phyloP scores from a whole-genome alignment of 2,888 invertebrate species.

The Linyphia triangularis region DNA sequence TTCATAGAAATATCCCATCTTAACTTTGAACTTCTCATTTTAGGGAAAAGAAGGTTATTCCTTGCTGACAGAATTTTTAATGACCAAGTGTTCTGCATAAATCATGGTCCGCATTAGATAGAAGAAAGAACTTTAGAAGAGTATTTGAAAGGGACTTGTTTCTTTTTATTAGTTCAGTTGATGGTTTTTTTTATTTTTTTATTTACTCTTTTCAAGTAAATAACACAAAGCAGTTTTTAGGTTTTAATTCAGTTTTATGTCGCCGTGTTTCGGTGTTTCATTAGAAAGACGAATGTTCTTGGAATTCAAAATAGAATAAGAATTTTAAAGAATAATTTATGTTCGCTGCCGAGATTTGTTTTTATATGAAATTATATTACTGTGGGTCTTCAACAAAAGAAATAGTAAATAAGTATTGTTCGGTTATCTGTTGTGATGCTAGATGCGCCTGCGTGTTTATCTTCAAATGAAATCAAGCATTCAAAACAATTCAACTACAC shows the following conservation, averaged over 20 bases:
- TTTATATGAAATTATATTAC: too few relatives aligned
- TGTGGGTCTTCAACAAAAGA: too few relatives aligned
- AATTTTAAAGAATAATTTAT: too few relatives aligned
- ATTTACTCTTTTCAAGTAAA: not conserved
- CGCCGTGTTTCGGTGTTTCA: constrained; percentile 20
- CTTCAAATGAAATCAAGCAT: too few relatives aligned
- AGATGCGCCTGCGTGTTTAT: too few relatives aligned
- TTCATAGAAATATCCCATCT: not conserved
- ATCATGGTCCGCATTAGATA: constrained; percentile 25
- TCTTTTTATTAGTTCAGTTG: constrained; percentile 36
- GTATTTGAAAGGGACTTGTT: not conserved
- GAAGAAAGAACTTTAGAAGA: constrained; percentile 30
- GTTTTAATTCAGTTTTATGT: constrained; percentile 18
- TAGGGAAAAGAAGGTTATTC: not conserved
- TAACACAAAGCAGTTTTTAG: constrained; percentile 17
- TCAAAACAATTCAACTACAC: too few relatives aligned
- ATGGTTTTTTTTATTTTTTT: not conserved
- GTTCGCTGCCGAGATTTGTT: too few relatives aligned
- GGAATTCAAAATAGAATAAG: not conserved
- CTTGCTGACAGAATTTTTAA: constrained; percentile 59
- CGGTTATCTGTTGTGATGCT: too few relatives aligned
- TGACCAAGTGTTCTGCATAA: constrained; percentile 38
- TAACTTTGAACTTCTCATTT: constrained; percentile 15
- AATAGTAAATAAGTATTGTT: too few relatives aligned
- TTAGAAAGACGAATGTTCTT: not conserved